These are phyloP conservation scores for Sturnira hondurensis DNA, from an alignment of 2,113 vertebrate genomes.

Conservation along the genomic window DNA sequence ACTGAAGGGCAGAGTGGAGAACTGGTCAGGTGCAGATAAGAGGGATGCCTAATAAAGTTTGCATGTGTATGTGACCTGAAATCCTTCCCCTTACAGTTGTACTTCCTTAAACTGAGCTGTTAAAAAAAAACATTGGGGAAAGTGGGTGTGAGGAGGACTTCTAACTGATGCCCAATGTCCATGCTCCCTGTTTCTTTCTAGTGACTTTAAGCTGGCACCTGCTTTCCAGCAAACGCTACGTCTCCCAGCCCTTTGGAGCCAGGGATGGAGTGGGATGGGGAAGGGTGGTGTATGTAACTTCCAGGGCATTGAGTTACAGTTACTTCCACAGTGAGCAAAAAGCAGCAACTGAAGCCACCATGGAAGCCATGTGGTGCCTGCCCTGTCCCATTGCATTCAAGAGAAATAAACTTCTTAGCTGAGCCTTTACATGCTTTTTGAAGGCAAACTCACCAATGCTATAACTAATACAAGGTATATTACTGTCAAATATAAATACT, in stretches of 20 bases:
- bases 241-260: background rate
- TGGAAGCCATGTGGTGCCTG: background rate
- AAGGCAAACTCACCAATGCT: background rate
- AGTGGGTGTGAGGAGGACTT: background rate
- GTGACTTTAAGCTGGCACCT: background rate
- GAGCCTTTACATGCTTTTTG: background rate
- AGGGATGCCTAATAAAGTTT: background rate
- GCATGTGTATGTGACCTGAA: accelerated
- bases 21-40: accelerated
- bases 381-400: background rate
- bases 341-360: background rate
- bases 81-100: background rate
- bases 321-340: background rate
- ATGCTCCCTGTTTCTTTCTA: background rate
- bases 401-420: background rate
- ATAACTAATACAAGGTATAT: background rate
- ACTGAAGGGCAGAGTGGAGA: background rate
- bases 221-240: background rate
- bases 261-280: background rate
- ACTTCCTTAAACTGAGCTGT: background rate
- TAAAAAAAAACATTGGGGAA: background rate
- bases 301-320: background rate
- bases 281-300: background rate
- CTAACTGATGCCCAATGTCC: background rate
- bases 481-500: background rate